phyloP scores from a whole-genome alignment of 2,888 invertebrate species.

The Hypena proboscidalis region DNA sequence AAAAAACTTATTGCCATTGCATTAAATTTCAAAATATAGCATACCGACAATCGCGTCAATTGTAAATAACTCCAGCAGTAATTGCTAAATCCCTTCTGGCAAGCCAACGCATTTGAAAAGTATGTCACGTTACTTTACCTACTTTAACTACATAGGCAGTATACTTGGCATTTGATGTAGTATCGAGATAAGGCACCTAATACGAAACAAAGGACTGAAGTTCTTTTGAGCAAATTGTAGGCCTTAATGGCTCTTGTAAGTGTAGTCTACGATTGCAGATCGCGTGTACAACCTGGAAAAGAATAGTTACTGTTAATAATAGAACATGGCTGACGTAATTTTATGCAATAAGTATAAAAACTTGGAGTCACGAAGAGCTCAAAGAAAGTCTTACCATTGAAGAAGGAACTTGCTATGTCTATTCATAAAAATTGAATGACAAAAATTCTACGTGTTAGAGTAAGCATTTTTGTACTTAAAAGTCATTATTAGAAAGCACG shows the following conservation, averaged over 20 bases:
- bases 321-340: conserved; percentile 13
- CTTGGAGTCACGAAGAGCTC: conserved; percentile 4
- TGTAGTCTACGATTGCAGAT: conserved; percentile 17
- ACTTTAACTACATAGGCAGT: no score
- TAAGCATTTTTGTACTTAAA: no score
- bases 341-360: conserved; percentile 9
- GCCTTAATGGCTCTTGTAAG: conserved; percentile 21
- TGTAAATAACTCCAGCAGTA: no score
- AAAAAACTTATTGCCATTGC: background rate
- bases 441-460: no score
- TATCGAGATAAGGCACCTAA: background rate
- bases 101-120: no score
- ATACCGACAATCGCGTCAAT: no score
- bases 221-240: background rate
- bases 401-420: background rate
- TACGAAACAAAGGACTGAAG: conserved; percentile 4
- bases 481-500: no score
- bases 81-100: no score
- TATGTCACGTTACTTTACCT: no score
- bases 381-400: conserved; percentile 3
- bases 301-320: conserved; percentile 16
- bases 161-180: no score
- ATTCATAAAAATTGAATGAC: no score
- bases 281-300: conserved; percentile 28
- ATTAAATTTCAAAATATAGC: no score